Evolutionary conservation across 2,113 vertebrate species (phyloP), one percentile per base, ranked within the genome.

Genomic region (Dicerorhinus sumatrensis): DNA sequence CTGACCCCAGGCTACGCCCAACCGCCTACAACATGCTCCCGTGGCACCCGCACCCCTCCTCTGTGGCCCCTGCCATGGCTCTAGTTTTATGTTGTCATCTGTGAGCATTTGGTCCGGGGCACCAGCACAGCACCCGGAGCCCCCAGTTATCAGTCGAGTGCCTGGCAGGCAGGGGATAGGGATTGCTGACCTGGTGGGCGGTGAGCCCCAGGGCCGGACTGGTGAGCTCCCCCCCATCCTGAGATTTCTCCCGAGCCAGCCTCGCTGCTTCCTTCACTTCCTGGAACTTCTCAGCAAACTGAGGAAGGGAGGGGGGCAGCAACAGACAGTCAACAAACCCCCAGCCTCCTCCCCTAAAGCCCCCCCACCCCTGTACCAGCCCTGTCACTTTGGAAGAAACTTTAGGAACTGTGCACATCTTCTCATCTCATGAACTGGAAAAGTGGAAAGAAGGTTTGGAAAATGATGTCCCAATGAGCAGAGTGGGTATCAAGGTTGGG

Each of bases 271-370:
- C 99, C 80, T 99, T 99, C 92, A 99, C 99, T 39, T 99, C 99
- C 97, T 99, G 99, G 98, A 99, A 99, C 97, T 99, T 99, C 96
- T 99, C 99, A 51, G 99, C 99, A 97, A 99, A 99, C 99, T 99
- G 83, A 6, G 97, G 18, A 46, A 46, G 46, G 46, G 48, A 48
- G 2, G 16, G 31, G 4, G 12, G 1, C 17, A 90, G 23, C 14
- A 80, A 58, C 76, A 77, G 23, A 80, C 2, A 63, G 58, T 92
- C 58, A 79, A 31, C 88, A 95, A 92, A n/a, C 5, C 0, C 0
- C 0, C 36, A 20, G 89, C 48, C 31, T 2, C 54, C 12, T 63
- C 51, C 42, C 46, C 76, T 27, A 58, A 13, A 54, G 23, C 4
- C 56, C 36, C 36, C 39, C 29, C 25, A 29, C 8, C 62, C 25